phyloP scores from a whole-genome alignment of 2,113 vertebrate genomes.

The Vidua macroura region DNA sequence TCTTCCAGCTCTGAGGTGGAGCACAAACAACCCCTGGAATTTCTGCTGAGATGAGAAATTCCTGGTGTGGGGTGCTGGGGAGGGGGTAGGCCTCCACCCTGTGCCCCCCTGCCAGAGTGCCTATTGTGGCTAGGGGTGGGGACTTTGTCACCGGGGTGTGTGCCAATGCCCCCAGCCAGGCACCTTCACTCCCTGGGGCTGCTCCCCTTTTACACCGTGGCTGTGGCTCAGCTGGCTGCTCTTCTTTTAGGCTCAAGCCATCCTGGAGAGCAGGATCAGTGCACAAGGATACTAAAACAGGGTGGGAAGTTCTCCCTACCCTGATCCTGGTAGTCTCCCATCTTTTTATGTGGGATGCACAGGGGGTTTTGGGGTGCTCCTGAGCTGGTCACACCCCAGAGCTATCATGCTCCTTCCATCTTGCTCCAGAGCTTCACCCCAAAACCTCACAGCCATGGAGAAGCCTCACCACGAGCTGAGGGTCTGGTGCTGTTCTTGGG shows the following conservation, averaged over 20 bases:
- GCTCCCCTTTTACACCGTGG: rapidly evolving
- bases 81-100: background rate
- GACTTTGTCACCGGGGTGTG: rapidly evolving
- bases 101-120: background rate
- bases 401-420: background rate
- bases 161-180: background rate
- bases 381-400: background rate
- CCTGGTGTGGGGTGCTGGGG: background rate
- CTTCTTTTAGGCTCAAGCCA: background rate
- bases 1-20: slow-evolving; percentile 3
- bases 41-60: slow-evolving; percentile 40
- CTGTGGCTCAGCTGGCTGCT: background rate
- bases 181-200: background rate
- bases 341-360: rapidly evolving
- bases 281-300: background rate
- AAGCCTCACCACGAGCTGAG: background rate
- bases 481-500: background rate
- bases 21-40: background rate
- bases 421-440: background rate
- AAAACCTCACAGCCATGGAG: background rate
- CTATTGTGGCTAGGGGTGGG: background rate
- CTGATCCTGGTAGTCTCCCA: background rate
- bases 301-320: background rate
- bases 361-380: background rate
- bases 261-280: background rate